A percentile compares a stretch with the other conserved stretches of the same genome.
phyloP scores from a whole-genome alignment of 1,140 invertebrate species.

The Pteromalus puparum region DNA sequence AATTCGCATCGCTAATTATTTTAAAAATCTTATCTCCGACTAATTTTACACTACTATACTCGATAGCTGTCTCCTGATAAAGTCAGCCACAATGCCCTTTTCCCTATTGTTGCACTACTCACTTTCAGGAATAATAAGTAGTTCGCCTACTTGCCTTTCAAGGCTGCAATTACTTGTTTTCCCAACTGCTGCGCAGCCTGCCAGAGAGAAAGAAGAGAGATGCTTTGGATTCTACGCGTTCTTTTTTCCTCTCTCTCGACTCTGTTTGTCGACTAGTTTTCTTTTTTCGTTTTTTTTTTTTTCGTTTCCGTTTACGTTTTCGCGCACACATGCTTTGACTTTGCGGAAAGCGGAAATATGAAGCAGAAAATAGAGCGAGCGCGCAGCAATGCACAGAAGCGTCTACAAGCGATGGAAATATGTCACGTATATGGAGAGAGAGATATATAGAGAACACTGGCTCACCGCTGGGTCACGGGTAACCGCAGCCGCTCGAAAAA shows the following conservation, averaged over 20 bases:
- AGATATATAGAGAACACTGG: not conserved
- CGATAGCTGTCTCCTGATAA: constrained; percentile 31
- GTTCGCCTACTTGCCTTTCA: constrained; percentile 16
- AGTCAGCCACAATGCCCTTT: constrained; percentile 3
- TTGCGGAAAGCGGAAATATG: not conserved
- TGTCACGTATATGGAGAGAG: not conserved
- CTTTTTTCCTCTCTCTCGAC: not conserved
- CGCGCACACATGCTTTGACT: not conserved
- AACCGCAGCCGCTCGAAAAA: constrained; percentile 1
- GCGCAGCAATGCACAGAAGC: not conserved
- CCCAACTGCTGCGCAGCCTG: not conserved
- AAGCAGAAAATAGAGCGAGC: not conserved
- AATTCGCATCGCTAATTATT: constrained; percentile 50
- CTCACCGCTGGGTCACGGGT: not conserved
- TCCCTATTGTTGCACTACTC: constrained; percentile 17
- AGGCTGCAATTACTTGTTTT: constrained; percentile 38
- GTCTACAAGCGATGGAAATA: not conserved
- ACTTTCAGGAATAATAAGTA: constrained; percentile 33
- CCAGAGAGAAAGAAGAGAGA: not conserved
- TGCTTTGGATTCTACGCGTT: not conserved
- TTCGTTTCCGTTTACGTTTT: too few relatives aligned
- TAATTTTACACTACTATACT: constrained; percentile 46
- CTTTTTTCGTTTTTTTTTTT: not conserved
- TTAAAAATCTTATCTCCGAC: constrained; percentile 45
- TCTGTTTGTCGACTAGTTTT: not conserved